These are phyloP conservation scores for Lepeophtheirus nordmannii DNA, from an alignment of 2,888 invertebrate genomes.

Conservation along the genomic window DNA sequence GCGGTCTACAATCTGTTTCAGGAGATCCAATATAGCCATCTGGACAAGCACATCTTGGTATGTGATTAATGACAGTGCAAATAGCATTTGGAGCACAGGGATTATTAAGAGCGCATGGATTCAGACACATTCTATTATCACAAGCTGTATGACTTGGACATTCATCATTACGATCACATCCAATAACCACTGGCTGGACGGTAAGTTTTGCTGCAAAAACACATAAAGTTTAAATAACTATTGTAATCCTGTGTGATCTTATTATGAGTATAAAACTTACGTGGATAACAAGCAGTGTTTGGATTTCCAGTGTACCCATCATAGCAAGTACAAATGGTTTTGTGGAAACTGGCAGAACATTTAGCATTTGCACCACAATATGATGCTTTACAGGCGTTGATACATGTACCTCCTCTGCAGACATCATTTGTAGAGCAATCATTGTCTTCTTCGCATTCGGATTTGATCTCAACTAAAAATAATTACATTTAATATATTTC, in stretches of 20 bases:
- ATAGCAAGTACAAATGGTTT: slow-evolving; percentile 57
- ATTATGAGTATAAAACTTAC: slow-evolving; percentile 11
- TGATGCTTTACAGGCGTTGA: slow-evolving; percentile 37
- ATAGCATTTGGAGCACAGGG: slow-evolving; percentile 36
- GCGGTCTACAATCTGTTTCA: slow-evolving; percentile 27
- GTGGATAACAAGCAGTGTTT: slow-evolving; percentile 37
- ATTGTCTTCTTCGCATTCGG: slow-evolving; percentile 31
- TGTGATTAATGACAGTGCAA: slow-evolving; percentile 45
- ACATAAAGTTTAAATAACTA: no score
- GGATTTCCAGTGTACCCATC: slow-evolving; percentile 32
- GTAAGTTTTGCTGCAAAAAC: neutral
- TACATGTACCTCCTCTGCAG: slow-evolving; percentile 31
- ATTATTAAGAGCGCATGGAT: slow-evolving; percentile 47
- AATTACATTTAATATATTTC: neutral
- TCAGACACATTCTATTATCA: slow-evolving; percentile 11
- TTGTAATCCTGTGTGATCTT: neutral
- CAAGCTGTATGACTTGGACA: slow-evolving; percentile 50
- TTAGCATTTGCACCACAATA: slow-evolving; percentile 67
- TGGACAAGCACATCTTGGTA: slow-evolving; percentile 40
- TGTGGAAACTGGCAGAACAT: slow-evolving; percentile 58
- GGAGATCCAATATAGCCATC: slow-evolving; percentile 60
- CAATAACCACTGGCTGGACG: slow-evolving; percentile 36
- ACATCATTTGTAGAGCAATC: slow-evolving; percentile 52
- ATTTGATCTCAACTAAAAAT: slow-evolving; percentile 34
- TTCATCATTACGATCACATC: slow-evolving; percentile 62